Percentiles rank a stretch among this genome's conserved stretches.
Conservation (phyloP, 2,888 invertebrate genomes). For the Ormyrus labotus region DNA sequence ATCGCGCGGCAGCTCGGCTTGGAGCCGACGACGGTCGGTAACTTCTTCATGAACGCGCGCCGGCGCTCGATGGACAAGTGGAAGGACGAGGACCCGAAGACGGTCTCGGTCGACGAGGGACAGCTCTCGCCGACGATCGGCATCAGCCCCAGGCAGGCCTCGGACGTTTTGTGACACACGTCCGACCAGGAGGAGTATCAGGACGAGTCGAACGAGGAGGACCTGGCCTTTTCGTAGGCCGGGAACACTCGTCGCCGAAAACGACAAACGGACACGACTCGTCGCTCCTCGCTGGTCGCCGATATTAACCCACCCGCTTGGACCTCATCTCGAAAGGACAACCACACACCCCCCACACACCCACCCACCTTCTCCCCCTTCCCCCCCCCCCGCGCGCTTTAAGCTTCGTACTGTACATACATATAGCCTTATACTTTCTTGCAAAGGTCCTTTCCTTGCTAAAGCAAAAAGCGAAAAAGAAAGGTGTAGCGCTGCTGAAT, state of each 20-base stretch:
- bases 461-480: no score
- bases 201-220: constrained; percentile 74
- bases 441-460: no score
- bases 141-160: constrained; percentile 73
- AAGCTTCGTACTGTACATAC: no score
- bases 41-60: constrained; percentile 99
- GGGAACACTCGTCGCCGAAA: not conserved
- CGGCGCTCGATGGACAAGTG: constrained; percentile 98
- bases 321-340: not conserved
- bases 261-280: not conserved
- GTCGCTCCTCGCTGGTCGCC: not conserved
- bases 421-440: no score
- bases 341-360: not conserved
- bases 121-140: constrained; percentile 75
- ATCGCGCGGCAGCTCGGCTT: constrained; percentile 97
- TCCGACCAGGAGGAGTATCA: constrained; percentile 76
- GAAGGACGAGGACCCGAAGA: constrained; percentile 91
- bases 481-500: no score
- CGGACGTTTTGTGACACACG: constrained; percentile 76
- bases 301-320: not conserved
- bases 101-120: constrained; percentile 69
- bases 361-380: not conserved
- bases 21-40: constrained; percentile 98
- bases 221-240: constrained; percentile 68
- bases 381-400: not conserved